Base-by-base conservation (phyloP, 2,888 invertebrate species). In the Sarcophaga carnaria region DNA sequence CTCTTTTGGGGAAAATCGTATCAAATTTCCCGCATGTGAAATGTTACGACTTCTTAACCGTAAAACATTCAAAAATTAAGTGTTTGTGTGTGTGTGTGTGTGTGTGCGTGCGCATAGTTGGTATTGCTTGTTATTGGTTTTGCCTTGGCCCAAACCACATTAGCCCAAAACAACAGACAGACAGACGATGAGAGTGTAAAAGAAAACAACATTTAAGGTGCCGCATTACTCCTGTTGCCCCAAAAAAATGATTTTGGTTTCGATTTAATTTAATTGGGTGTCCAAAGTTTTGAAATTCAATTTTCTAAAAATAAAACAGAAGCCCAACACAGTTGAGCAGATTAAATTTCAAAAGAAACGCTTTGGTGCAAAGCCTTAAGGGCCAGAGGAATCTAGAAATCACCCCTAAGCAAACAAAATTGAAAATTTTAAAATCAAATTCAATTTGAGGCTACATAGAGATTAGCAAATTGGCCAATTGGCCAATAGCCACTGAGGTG, bases 21-120 rank as follows among this genome's bases (percentile, higher is more conserved):
- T 83, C 78, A 83, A 79, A 69, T 83, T 83, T 79, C 83, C 22
- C 17, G 12, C 54, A 37, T 37, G 37, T 37, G 37, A 37, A 37
- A 37, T 37, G 37, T 37, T 37, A 37, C 37, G 37, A 37, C 54
- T 17, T 17, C 54, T 54, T 54, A 54, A 54, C 54, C 12, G 14
- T 37, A 37, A 37, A 37, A 37, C 37, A 37, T 37, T 37, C 8
- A 37, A 37, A 37, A 37, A 37, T 67, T 37, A 45, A 17, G 37
- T 45, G 27, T 17, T 17, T 45, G 37, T 62, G n/a, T 62, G n/a
- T 20, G 4, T 37, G n/a, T 20, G 4, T 37, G 1, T 45, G 37
- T 62, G 17, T 22, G 5, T 64, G 64, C 17, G 8, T 59, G 59
- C 17, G 14, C 8, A 67, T 37, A 37, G 47, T n/a, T 37, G 10